Evolutionary conservation across 2,113 vertebrate genomes (phyloP).

Genomic region (Setophaga petechia): DNA sequence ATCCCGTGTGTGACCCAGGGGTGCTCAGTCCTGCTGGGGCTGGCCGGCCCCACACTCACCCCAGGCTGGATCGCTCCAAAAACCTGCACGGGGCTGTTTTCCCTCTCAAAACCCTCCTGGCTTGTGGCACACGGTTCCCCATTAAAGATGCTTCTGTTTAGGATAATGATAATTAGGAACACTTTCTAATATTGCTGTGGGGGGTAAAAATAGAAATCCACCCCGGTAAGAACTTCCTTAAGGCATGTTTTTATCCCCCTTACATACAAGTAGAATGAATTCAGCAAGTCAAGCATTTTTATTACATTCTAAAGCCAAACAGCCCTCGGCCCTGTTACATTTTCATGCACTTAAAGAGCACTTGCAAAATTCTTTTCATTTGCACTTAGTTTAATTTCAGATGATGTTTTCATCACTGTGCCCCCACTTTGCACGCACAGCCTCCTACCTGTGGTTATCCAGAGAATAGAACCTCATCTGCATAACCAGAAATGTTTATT

Average conservation of each 20-base stretch:
- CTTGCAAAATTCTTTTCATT: not conserved
- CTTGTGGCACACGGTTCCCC: fast-evolving
- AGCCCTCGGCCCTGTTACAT: not conserved
- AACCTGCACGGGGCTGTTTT: fast-evolving
- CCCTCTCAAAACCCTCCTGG: not conserved
- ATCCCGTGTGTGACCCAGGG: fast-evolving
- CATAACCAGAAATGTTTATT: not conserved
- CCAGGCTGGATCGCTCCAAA: not conserved
- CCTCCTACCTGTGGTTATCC: not conserved
- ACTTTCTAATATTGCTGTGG: not conserved
- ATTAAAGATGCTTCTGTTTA: not conserved
- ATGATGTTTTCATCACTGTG: not conserved
- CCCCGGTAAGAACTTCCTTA: not conserved
- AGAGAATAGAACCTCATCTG: not conserved
- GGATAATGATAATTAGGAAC: not conserved
- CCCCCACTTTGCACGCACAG: not conserved
- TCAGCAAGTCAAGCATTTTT: not conserved
- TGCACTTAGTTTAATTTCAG: conserved; percentile 23
- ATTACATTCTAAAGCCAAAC: not conserved
- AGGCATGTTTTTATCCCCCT: not conserved
- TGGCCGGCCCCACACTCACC: fast-evolving
- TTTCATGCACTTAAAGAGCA: not conserved
- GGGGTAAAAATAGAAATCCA: not conserved
- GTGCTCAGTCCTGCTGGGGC: not conserved
- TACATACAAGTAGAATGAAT: fast-evolving